Percentiles rank a stretch among this genome's conserved stretches.
Conservation (phyloP, 2,797 vertebrate genomes). For the Falco biarmicus region DNA sequence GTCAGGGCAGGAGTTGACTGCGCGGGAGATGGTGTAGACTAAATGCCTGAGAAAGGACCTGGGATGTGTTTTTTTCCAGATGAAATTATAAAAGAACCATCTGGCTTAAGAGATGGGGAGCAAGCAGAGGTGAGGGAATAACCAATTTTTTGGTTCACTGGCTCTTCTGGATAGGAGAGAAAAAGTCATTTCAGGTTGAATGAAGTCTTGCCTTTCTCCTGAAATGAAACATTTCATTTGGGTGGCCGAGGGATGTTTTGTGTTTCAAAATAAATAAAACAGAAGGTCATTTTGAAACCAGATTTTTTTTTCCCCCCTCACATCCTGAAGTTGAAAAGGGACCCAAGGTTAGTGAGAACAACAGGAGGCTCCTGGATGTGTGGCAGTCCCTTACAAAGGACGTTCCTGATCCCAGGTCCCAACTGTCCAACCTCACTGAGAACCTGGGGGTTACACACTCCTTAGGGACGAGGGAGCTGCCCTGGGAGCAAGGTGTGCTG, state of each 20-base stretch:
- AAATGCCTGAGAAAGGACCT: neutral
- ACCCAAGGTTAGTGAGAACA: neutral
- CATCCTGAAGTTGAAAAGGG: neutral
- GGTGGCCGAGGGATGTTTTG: neutral
- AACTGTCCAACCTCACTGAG: neutral
- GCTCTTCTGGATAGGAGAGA: neutral
- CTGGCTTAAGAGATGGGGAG: neutral
- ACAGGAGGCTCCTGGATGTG: neutral
- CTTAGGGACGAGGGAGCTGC: neutral
- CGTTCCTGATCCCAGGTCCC: neutral
- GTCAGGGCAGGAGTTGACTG: neutral
- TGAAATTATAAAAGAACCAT: neutral
- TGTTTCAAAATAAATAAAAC: neutral
- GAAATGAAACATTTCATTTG: neutral
- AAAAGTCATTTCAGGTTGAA: neutral
- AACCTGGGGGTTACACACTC: neutral
- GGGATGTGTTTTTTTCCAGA: neutral
- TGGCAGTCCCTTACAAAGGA: neutral
- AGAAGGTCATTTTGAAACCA: neutral
- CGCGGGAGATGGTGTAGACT: fast-evolving
- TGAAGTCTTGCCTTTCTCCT: neutral
- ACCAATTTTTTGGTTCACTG: neutral
- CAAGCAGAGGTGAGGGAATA: neutral
- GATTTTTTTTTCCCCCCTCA: fast-evolving
- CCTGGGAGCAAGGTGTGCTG: neutral